Base-by-base conservation (phyloP, 2,797 vertebrate genomes). In the Myioborus miniatus region DNA sequence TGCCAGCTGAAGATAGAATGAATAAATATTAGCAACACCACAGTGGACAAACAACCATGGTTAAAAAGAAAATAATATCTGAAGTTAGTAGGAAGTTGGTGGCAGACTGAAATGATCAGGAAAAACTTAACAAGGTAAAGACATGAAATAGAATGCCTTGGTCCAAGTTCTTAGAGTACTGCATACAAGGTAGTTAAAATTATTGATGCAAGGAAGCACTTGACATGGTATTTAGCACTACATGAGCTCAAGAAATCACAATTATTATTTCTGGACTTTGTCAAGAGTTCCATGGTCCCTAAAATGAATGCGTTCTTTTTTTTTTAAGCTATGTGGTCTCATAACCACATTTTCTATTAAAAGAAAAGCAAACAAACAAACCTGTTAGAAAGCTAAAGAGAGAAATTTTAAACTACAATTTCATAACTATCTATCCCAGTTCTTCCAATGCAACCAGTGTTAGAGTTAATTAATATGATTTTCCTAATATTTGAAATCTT, bases 1-100 rank as follows among this genome's bases (percentile, higher is more conserved):
- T 99, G 93, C 99, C 99, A 95, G 99, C 99, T 99, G 97, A 93
- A 97, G 93, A 76, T 26, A 88, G 95, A 96, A 97, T 10, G 78
- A 76, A 89, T 4, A 94, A 12, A 41, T 36, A 5, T 71, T 83
- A 94, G 65, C 21, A 43, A 81, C 17, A 19, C 32, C 47, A 90
- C 8, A 77, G 22, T 67, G 70, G 32, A 77, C 18, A 44, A 91
- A 76, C 2, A n/a, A 44, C 1, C 8, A 65, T 4, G 27, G 37
- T 87, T 29, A 67, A 83, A 82, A 93, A 81, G 63, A 86, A 83
- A 86, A 36, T 21, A 78, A 83, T 2, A 24, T 14, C 60, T 64
- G 2, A 85, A 93, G 77, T 85, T 80, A 84, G 81, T 84, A 91
- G 55, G 49, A 86, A 75, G 69, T 46, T n/a, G 81, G 89, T 84